Conservation (phyloP, 2,888 invertebrate species). For the Halictus ligatus region DNA sequence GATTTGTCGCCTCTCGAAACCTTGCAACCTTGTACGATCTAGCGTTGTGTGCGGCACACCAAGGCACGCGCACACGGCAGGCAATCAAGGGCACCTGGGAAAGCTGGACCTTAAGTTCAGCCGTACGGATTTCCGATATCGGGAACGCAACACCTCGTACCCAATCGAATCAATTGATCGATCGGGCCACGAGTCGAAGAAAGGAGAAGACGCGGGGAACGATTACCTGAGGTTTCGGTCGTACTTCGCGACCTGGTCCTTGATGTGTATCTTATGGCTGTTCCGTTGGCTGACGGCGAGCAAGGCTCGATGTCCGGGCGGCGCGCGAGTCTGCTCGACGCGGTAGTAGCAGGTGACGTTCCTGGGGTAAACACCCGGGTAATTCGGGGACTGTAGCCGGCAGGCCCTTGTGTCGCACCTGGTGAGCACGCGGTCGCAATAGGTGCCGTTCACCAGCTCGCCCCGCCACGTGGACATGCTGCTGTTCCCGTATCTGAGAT, state of each 20-base stretch:
- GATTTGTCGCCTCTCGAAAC: no score
- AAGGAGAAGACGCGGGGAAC: neutral
- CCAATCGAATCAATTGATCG: no score
- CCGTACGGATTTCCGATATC: no score
- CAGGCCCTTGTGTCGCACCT: conserved; percentile 90
- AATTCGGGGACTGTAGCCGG: conserved; percentile 95
- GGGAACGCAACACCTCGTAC: no score
- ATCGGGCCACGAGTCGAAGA: neutral
- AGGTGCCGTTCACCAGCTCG: conserved; percentile 90
- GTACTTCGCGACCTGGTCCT: conserved; percentile 91
- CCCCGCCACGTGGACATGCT: conserved; percentile 91
- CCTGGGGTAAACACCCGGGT: conserved; percentile 94
- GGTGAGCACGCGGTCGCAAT: conserved; percentile 92
- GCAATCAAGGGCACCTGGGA: no score
- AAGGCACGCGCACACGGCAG: no score
- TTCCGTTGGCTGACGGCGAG: conserved; percentile 91
- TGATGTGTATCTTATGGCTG: conserved; percentile 92
- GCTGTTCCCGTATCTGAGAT: conserved; percentile 91
- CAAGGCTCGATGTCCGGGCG: conserved; percentile 90
- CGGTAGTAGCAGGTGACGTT: conserved; percentile 94
- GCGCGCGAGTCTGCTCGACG: conserved; percentile 87
- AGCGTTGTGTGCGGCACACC: no score
- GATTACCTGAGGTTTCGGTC: conserved; percentile 90
- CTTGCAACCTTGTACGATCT: no score
- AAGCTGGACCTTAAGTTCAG: no score